These are phyloP conservation scores for Eudorcas thomsonii DNA, from an alignment of 2,113 vertebrate genomes.

Conservation along the genomic window DNA sequence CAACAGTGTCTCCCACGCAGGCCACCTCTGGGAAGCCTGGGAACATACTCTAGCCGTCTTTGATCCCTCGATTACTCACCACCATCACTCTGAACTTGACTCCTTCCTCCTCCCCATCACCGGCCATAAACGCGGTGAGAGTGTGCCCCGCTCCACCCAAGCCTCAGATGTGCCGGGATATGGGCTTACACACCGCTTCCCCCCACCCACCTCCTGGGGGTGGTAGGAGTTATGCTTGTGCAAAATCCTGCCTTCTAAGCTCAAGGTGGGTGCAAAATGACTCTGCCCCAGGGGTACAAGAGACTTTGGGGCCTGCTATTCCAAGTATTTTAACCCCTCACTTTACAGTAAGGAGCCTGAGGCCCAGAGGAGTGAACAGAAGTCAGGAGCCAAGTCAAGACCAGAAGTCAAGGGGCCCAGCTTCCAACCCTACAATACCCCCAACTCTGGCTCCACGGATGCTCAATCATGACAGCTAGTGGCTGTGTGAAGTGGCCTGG, in stretches of 20 bases:
- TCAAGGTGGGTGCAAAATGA: slow-evolving; percentile 21
- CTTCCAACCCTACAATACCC: neutral
- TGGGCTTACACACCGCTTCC: neutral
- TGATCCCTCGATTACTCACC: slow-evolving; percentile 67
- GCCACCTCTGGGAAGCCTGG: slow-evolving; percentile 66
- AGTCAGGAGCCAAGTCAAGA: neutral
- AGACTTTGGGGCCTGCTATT: neutral
- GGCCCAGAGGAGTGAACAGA: neutral
- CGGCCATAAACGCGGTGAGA: slow-evolving; percentile 56
- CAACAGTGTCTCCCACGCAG: slow-evolving; percentile 40
- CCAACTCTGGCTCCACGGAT: neutral
- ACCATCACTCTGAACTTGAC: slow-evolving; percentile 56
- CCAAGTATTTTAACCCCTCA: neutral
- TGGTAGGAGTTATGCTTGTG: neutral
- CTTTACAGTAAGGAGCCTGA: neutral
- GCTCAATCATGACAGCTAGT: neutral
- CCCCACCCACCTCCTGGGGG: slow-evolving; percentile 52
- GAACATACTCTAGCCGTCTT: slow-evolving; percentile 46
- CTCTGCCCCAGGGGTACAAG: neutral
- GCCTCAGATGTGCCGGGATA: slow-evolving; percentile 55
- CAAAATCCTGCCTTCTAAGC: slow-evolving; percentile 39
- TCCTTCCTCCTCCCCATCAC: slow-evolving; percentile 40
- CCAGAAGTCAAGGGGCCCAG: neutral
- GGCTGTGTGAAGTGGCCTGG: neutral
- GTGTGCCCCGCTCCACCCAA: slow-evolving; percentile 34